Evolutionary conservation across 2,797 vertebrate species (phyloP), one percentile per base, ranked within the genome.

Genomic region (Staurois parvus): DNA sequence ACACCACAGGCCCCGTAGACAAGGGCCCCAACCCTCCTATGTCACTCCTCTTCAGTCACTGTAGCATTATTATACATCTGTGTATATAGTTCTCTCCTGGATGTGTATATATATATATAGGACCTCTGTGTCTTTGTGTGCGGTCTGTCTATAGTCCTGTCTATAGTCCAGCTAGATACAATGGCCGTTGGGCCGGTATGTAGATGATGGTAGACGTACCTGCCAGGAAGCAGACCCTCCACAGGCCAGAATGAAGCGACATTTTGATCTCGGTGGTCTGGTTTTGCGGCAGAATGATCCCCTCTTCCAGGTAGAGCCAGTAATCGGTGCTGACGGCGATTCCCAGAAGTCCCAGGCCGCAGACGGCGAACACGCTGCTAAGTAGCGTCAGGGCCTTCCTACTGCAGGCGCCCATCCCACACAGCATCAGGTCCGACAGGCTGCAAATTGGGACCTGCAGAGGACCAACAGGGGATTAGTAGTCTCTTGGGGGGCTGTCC

Each of bases 251-350:
- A 93, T 98, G 98, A 84, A 99, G 95, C 0, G 97, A 96, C 94
- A 97, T 96, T 88, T 95, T 96, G 91, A 97, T 92, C 91, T 99
- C 96, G 0, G 91, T 93, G 76, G 95, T 97, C 94, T 99, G 97
- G 94, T 99, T 99, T 30, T 97, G 96, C 24, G 97, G 97, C 32
- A 97, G 93, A 88, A 98, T 94, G 88, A 97, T 93, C 1, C 97
- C 97, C 74, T 98, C 98, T 88, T 99, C 98, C 93, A 99, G 93
- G 94, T 98, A 98, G 66, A 99, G 96, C 98, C 98, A 99, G 93
- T 99, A 98, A 94, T 99, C 98, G 0, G 98, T 99, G 95, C 97
- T 98, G 82, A 99, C 97, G 0, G 98, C 97, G 4, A 98, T 94
- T 74, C 98, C 97, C 93, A 99, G 91, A 73, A 99, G 95, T n/a